Evolutionary conservation across 2,888 invertebrate genomes (phyloP), one percentile per base, ranked within the genome.

Genomic region (Amiota minor): DNA sequence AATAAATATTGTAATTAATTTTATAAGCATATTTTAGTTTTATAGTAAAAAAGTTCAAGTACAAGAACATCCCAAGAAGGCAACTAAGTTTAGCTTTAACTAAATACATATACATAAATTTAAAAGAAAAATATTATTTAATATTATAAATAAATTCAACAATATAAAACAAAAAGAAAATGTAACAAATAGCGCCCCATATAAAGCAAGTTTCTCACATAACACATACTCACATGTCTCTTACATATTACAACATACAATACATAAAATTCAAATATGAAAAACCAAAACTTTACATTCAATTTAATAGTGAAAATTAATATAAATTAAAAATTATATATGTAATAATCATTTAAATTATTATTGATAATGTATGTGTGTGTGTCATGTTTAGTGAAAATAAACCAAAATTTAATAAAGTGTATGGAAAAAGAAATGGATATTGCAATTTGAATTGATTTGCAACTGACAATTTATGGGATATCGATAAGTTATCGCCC

Each of bases 1-100:
- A 2, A 35, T 35, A 35, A 35, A 35, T 35, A 35, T 35, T 35
- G 35, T 35, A 35, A 35, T 35, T 35, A 35, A 35, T 35, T 35
- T 35, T 18, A 12, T 65, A 64, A 67, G 49, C 35, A n/a, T n/a
- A n/a, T 53, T 68, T 68, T 68, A 68, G 35, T 68, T 68, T 20
- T 20, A 12, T 68, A 68, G 67, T 53, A n/a, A 68, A 35, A 35
- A 50, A 14, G 62, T 64, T 64, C 64, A 79, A 79, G 82, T 83
- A 83, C 82, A 85, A 84, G 84, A 85, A 85, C 72, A 71, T 64
- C 71, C 72, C 65, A 56, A 72, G 35, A 35, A 35, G 67, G 72
- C 72, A 72, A 83, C 83, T 83, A 84, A 83, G 84, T 83, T 72
- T 84, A 83, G 83, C 83, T 83, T 84, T 83, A 83, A 84, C 74